Evolutionary conservation across 1,140 invertebrate species (phyloP).

Genomic region (Drosophila varians): DNA sequence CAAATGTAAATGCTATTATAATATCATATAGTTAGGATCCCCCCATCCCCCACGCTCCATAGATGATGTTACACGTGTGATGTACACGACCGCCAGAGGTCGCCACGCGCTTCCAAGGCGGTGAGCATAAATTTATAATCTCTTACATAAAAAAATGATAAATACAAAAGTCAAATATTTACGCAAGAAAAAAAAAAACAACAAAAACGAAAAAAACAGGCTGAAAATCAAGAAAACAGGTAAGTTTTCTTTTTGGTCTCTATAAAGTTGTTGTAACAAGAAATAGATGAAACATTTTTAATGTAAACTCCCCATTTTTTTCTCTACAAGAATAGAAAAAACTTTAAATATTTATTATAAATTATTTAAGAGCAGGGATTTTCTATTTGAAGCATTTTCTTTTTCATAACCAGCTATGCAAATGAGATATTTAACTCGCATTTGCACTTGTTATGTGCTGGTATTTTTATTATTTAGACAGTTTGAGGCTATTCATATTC

Average conservation of each 20-base stretch:
- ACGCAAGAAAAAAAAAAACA: conserved; percentile 7
- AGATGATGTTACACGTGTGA: conserved; percentile 11
- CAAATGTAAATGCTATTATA: background rate
- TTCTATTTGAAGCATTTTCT: too few relatives aligned
- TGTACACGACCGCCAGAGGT: background rate
- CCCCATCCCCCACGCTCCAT: too few relatives aligned
- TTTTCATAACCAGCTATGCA: conserved; percentile 29
- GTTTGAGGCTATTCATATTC: conserved; percentile 40
- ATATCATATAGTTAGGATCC: background rate
- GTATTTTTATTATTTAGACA: conserved; percentile 32
- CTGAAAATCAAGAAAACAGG: conserved; percentile 15
- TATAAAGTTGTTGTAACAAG: too few relatives aligned
- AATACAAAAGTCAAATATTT: conserved; percentile 39
- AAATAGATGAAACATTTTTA: too few relatives aligned
- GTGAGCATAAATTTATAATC: conserved; percentile 42
- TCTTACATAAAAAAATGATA: conserved; percentile 39
- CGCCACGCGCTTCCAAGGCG: conserved; percentile 24
- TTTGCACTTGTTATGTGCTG: conserved; percentile 30
- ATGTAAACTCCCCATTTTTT: too few relatives aligned
- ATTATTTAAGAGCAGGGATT: background rate
- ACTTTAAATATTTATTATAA: too few relatives aligned
- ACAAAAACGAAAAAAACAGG: background rate
- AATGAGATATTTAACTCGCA: conserved; percentile 14
- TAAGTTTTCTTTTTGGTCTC: conserved; percentile 7
- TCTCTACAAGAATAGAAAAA: too few relatives aligned